Conservation (phyloP, 2,888 invertebrate species). For the Eilema sororculum region DNA sequence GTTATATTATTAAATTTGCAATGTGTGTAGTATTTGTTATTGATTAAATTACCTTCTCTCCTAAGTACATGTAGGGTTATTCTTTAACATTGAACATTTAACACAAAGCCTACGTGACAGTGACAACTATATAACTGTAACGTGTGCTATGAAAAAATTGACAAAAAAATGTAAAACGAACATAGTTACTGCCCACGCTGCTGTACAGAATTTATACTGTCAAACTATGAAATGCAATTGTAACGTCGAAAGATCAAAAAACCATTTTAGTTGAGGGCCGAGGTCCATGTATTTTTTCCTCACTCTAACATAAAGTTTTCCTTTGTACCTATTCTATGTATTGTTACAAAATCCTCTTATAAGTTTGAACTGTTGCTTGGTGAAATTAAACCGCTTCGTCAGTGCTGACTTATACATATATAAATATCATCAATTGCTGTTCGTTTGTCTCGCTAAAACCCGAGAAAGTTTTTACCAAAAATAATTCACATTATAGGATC, state of each 20-base stretch:
- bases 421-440: no score
- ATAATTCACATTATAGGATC: no score
- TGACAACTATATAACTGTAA: neutral
- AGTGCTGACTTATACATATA: conserved; percentile 41
- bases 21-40: no score
- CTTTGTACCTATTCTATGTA: conserved; percentile 44
- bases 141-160: conserved; percentile 13
- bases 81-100: no score
- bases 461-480: no score
- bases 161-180: conserved; percentile 38
- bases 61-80: no score
- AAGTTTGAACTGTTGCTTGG: conserved; percentile 60
- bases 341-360: conserved; percentile 66
- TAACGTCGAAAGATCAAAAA: conserved; percentile 31
- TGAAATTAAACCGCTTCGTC: conserved; percentile 55
- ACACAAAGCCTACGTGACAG: neutral
- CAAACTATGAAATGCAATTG: conserved; percentile 49
- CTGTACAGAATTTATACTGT: conserved; percentile 38
- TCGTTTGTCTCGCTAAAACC: no score
- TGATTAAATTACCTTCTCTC: no score
- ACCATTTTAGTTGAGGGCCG: conserved; percentile 24
- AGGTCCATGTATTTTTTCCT: conserved; percentile 33
- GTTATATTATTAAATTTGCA: no score
- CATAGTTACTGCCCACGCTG: conserved; percentile 38
- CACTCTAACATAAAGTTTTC: conserved; percentile 25